phyloP scores from a whole-genome alignment of 2,797 vertebrate genomes.

The Smutsia gigantea region DNA sequence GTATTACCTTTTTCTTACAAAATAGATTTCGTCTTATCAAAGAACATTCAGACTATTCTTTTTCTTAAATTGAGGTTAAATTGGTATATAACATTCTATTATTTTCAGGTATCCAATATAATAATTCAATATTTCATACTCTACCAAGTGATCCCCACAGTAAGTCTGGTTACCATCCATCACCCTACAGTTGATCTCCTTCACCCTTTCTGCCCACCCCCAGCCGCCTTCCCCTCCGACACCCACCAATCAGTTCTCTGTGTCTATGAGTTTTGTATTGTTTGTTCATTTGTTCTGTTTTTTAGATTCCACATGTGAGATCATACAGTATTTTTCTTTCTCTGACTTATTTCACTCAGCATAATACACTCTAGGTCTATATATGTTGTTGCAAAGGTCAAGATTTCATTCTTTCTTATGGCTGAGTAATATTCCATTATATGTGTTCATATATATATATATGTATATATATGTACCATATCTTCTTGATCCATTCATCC shows the following conservation, averaged over 20 bases:
- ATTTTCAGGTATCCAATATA: neutral
- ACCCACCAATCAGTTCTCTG: neutral
- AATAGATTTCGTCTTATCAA: slow-evolving; percentile 16
- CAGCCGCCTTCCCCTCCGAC: neutral
- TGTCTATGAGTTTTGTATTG: neutral
- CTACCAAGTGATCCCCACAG: neutral
- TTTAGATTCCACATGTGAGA: neutral
- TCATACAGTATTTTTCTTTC: neutral
- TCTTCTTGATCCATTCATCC: neutral
- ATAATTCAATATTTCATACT: neutral
- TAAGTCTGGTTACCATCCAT: neutral
- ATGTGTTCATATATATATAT: too few relatives aligned
- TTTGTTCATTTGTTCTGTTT: neutral
- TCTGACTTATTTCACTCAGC: neutral
- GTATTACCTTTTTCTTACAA: neutral
- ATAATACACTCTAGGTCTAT: neutral
- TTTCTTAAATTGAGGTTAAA: neutral
- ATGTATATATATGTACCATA: neutral
- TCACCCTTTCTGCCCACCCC: neutral
- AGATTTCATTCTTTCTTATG: neutral
- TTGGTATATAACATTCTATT: neutral
- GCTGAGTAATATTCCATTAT: neutral
- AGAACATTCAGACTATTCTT: neutral
- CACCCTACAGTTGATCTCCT: neutral
- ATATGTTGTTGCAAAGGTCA: neutral